Evolutionary conservation across 2,113 vertebrate species (phyloP), one percentile per base, ranked within the genome.

Genomic region (Cranoglanis bouderius): DNA sequence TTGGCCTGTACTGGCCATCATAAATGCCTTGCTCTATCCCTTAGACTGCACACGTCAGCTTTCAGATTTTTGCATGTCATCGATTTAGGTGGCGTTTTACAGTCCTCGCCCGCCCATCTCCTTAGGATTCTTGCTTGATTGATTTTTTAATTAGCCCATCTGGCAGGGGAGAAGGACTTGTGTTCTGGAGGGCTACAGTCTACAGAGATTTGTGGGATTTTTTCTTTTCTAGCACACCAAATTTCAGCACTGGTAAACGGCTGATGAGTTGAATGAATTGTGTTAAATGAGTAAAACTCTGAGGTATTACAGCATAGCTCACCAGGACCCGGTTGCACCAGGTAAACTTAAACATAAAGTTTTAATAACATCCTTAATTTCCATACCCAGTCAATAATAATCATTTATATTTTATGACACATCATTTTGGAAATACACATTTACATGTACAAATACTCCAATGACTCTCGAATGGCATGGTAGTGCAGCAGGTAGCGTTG

Each of bases 111-210:
- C 59, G 4, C 29, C 82, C 6, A 46, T 43, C 82, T 87, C 67
- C 72, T 88, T 75, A 53, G 43, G 87, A 88, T 88, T 87, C 75
- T 29, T 61, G 53, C 84, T 90, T 51, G n/a, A 90, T 92, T 91
- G 89, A 92, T 92, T 90, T 91, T 92, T 92, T 65, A 86, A 93
- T 93, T 87, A 89, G 88, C 75, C 40, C 70, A 89, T 86, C 90
- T 87, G 2, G 72, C 35, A 59, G 26, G 26, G 82, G 29, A 67
- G 61, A 65, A 19, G 72, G 55, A 59, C 26, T 85, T 32, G 3
- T 74, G 32, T 77, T 26, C 35, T 86, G 53, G 14, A 59, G 85
- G 21, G 35, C 85, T 57, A 26, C 5, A 40, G 13, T n/a, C 29
- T 40, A 85, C 21, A 55, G 10, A 40, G 16, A 59, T 32, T 32